A percentile compares a stretch with the other conserved stretches of the same genome.
Evolutionary conservation across 2,797 vertebrate genomes (phyloP).

Genomic region (Sandelia bainsii): DNA sequence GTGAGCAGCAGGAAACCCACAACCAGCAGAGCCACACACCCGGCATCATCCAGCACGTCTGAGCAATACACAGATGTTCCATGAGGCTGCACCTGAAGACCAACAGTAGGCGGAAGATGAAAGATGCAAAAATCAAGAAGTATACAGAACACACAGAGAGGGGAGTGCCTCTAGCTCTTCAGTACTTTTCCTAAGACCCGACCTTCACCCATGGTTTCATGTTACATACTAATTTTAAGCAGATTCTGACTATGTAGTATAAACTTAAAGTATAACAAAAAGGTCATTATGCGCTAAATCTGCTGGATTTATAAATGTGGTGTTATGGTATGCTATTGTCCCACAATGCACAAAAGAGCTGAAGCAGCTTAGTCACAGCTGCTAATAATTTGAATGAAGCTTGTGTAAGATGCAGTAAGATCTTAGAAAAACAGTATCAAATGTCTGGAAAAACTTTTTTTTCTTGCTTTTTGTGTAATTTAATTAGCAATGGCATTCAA

Average conservation of each 20-base stretch:
- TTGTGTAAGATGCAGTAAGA: slow-evolving; percentile 23
- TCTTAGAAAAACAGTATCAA: slow-evolving; percentile 59
- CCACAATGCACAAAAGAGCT: slow-evolving; percentile 25
- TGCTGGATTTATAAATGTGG: not conserved
- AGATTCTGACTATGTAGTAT: not conserved
- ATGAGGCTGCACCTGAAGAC: slow-evolving; percentile 86
- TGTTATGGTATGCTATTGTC: not conserved
- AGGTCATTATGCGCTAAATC: not conserved
- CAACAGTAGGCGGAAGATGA: not conserved
- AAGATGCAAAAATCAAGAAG: not conserved
- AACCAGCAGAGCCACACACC: slow-evolving; percentile 90
- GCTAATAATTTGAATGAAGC: slow-evolving; percentile 50
- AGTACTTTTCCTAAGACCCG: not conserved
- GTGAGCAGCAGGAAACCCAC: slow-evolving; percentile 90
- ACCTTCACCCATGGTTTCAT: not conserved
- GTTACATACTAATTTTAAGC: not conserved
- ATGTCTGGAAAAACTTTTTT: slow-evolving; percentile 53
- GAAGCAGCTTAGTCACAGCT: slow-evolving; percentile 50
- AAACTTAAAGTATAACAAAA: not conserved
- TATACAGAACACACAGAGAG: not conserved
- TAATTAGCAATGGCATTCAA: slow-evolving; percentile 16
- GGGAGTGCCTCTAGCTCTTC: not conserved
- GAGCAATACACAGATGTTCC: slow-evolving; percentile 84
- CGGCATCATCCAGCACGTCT: slow-evolving; percentile 84
- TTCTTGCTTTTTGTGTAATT: slow-evolving; percentile 1